Evolutionary conservation across 2,797 vertebrate genomes (phyloP).

Genomic region (Macroramphosus scolopax): DNA sequence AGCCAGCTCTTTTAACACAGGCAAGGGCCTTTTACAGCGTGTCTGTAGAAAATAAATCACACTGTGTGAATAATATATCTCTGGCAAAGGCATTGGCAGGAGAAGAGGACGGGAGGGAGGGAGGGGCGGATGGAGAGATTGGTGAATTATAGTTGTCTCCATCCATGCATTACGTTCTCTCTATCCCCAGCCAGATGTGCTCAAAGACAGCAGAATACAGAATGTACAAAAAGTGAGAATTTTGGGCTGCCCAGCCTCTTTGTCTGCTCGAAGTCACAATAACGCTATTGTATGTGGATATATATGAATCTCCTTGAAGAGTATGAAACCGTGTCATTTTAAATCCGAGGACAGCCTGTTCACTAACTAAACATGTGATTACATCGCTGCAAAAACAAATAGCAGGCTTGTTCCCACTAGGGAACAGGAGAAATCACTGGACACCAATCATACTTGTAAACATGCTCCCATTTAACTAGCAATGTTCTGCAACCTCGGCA

Average conservation of each 20-base stretch:
- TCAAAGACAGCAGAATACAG: constrained; percentile 71
- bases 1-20: constrained; percentile 98
- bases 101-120: constrained; percentile 61
- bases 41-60: constrained; percentile 99
- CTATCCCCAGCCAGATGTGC: constrained; percentile 79
- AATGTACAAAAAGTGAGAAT: constrained; percentile 62
- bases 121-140: constrained; percentile 76
- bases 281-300: constrained; percentile 24
- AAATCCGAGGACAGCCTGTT: constrained; percentile 21
- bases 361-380: constrained; percentile 27
- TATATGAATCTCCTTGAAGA: constrained; percentile 31
- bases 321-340: constrained; percentile 18
- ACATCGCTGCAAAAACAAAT: constrained; percentile 11
- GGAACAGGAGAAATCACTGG: constrained; percentile 17
- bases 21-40: constrained; percentile 94
- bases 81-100: constrained; percentile 84
- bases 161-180: constrained; percentile 80
- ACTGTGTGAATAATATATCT: constrained; percentile 98
- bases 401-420: constrained; percentile 25
- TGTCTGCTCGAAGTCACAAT: constrained; percentile 33
- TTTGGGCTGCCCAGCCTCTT: constrained; percentile 30
- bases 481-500: constrained; percentile 15
- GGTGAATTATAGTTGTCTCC: constrained; percentile 84
- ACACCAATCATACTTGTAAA: constrained; percentile 20
- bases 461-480: constrained; percentile 27